Evolutionary conservation across 2,888 invertebrate species (phyloP).

Genomic region (Pyrocoelia pectoralis): DNA sequence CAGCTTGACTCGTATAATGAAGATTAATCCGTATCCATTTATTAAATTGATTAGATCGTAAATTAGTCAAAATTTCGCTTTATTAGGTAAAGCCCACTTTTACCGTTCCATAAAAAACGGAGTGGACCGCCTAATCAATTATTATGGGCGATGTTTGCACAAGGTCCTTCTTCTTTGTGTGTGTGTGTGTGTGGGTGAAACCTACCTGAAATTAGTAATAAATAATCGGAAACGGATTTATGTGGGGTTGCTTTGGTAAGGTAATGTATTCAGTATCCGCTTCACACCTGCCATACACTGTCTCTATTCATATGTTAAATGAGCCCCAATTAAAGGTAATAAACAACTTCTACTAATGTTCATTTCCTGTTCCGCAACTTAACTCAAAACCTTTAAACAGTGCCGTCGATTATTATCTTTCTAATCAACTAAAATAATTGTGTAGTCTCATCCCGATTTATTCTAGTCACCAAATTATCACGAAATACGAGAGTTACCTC

Average conservation of each 20-base stretch:
- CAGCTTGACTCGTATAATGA: no score
- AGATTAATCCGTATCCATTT: neutral
- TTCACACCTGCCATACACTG: conserved; percentile 42
- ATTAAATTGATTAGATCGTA: neutral
- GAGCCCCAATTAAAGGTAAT: conserved; percentile 41
- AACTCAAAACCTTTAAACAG: conserved; percentile 18
- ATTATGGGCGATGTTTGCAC: no score
- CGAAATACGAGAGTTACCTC: no score
- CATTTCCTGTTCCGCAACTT: conserved; percentile 40
- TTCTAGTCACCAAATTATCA: no score
- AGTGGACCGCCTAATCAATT: no score
- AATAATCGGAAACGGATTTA: conserved; percentile 5
- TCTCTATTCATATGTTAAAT: conserved; percentile 42
- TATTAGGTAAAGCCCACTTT: neutral
- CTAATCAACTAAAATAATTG: no score
- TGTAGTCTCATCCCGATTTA: no score
- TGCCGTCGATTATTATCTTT: conserved; percentile 14
- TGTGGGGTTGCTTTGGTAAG: neutral
- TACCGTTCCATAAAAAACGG: no score
- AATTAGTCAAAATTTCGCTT: neutral
- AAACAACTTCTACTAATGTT: conserved; percentile 41
- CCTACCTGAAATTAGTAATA: neutral
- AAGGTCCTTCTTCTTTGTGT: no score
- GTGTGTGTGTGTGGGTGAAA: no score
- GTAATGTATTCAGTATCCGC: conserved; percentile 38